Conservation (phyloP, 2,797 vertebrate genomes). For the Platalea minor region DNA sequence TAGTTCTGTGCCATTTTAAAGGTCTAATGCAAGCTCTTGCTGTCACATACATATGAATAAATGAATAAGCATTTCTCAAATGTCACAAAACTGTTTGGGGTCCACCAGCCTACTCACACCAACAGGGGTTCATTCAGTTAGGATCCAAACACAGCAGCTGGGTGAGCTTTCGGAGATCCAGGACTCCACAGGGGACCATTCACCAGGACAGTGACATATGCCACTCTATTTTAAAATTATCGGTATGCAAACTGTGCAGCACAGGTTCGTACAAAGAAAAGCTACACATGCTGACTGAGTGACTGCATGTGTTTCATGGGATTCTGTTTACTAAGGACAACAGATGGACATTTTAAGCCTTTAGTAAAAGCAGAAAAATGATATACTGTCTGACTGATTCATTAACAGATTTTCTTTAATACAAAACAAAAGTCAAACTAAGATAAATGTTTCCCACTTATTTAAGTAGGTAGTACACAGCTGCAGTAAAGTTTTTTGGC, state of each 20-base stretch:
- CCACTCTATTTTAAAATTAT: background rate
- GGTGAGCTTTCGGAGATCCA: background rate
- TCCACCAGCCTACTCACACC: background rate
- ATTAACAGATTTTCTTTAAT: conserved; percentile 31
- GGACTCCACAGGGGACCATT: background rate
- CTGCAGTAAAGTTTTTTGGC: background rate
- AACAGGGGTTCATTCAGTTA: background rate
- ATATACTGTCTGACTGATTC: background rate
- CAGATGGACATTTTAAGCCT: conserved; percentile 44
- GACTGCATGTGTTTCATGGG: background rate
- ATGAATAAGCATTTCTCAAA: background rate
- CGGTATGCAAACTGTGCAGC: background rate
- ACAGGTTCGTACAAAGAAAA: background rate
- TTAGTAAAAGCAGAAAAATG: conserved; percentile 52
- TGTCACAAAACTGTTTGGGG: background rate
- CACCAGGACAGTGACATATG: background rate
- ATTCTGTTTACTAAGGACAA: conserved; percentile 26
- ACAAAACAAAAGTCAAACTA: conserved; percentile 35
- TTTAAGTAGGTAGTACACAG: background rate
- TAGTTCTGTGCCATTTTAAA: background rate
- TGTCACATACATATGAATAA: background rate
- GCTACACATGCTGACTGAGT: background rate
- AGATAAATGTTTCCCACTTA: conserved; percentile 32
- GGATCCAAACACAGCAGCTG: background rate
- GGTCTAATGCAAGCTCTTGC: background rate